A percentile compares a stretch with the other conserved stretches of the same genome.
Conservation (phyloP, 2,113 vertebrate species). For the Clinocottus analis region DNA sequence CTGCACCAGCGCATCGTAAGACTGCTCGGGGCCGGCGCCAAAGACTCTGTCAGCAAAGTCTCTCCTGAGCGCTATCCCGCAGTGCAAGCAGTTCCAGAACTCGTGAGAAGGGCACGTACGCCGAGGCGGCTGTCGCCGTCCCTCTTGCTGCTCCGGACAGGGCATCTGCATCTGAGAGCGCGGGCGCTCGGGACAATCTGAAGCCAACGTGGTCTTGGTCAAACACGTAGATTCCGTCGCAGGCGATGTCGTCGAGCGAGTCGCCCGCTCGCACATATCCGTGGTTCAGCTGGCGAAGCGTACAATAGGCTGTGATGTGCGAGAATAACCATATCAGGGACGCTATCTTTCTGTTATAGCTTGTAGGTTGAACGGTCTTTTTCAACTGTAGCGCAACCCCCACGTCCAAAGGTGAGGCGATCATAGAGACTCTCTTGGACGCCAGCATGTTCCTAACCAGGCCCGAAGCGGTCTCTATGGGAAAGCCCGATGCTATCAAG, state of each 20-base stretch:
- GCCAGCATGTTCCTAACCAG: not conserved
- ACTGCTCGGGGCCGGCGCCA: not conserved
- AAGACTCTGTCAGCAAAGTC: not conserved
- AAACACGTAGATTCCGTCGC: conserved; percentile 19
- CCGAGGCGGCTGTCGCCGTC: not conserved
- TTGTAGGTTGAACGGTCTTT: not conserved
- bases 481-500: conserved; percentile 6
- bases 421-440: not conserved
- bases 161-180: not conserved
- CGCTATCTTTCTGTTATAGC: conserved; percentile 19
- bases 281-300: not conserved
- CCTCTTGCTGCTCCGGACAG: not conserved
- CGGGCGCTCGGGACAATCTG: not conserved
- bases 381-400: not conserved
- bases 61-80: not conserved
- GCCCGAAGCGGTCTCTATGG: not conserved
- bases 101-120: not conserved
- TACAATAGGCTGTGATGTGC: not conserved
- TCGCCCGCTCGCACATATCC: conserved; percentile 10
- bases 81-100: not conserved
- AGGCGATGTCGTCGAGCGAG: not conserved
- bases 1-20: not conserved
- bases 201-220: conserved; percentile 17
- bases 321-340: conserved; percentile 11
- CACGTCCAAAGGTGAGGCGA: not conserved